These are phyloP conservation scores for Enteromius radiatus DNA, from an alignment of 2,797 vertebrate species.

Conservation along the genomic window DNA sequence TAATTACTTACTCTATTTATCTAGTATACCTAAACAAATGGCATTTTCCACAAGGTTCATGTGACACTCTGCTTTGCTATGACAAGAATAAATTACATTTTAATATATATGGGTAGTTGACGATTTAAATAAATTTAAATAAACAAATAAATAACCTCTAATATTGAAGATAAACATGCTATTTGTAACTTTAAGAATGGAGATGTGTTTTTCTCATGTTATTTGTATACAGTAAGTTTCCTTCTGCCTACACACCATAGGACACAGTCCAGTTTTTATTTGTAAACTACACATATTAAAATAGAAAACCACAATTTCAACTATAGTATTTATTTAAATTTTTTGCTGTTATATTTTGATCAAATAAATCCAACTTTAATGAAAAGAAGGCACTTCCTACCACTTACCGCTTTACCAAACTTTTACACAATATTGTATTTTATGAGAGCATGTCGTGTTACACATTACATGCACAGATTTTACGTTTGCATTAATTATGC, in stretches of 20 bases:
- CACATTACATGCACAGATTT: background rate
- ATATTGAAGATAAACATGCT: too few relatives aligned
- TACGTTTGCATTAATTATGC: background rate
- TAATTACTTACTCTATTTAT: background rate
- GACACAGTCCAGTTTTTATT: too few relatives aligned
- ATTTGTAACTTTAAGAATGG: too few relatives aligned
- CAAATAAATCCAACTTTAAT: background rate
- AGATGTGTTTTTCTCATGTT: too few relatives aligned
- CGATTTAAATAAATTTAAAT: too few relatives aligned
- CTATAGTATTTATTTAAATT: background rate
- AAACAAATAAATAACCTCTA: too few relatives aligned
- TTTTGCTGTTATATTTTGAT: background rate
- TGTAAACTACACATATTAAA: background rate
- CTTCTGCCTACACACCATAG: too few relatives aligned
- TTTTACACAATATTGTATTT: background rate
- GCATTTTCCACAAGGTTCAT: background rate
- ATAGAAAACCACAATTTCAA: background rate
- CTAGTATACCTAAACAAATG: background rate
- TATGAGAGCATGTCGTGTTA: background rate
- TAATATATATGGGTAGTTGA: too few relatives aligned
- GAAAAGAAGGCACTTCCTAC: background rate
- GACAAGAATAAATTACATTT: background rate
- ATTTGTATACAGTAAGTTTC: too few relatives aligned
- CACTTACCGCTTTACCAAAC: background rate
- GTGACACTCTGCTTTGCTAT: background rate